Conservation (phyloP, 2,113 vertebrate genomes). For the Sula dactylatra region DNA sequence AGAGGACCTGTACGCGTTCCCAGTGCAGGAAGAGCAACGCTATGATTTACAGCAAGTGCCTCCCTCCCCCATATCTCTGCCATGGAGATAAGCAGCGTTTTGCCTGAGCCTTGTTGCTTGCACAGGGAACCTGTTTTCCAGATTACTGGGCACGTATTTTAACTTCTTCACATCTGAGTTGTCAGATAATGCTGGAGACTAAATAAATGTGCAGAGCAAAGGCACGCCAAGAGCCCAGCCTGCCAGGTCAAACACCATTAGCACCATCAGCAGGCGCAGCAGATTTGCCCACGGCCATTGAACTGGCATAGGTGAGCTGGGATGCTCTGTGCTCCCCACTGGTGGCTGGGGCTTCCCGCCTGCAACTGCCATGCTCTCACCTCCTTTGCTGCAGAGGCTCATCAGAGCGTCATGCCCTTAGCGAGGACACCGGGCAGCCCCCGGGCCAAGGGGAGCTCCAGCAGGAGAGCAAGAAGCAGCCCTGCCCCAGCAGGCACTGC, state of each 20-base stretch:
- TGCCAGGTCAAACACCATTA: neutral
- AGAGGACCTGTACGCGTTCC: neutral
- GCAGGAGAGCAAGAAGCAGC: neutral
- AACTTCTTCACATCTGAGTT: neutral
- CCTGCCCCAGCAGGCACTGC: neutral
- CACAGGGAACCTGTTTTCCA: neutral
- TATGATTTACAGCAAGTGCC: neutral
- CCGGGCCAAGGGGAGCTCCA: neutral
- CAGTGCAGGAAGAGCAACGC: fast-evolving
- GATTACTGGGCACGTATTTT: neutral
- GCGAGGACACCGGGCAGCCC: fast-evolving
- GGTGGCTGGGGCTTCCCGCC: neutral
- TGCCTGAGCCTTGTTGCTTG: neutral
- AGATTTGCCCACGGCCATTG: neutral
- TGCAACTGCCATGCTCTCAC: neutral
- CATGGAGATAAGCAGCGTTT: neutral
- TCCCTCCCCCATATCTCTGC: neutral
- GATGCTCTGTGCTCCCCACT: neutral
- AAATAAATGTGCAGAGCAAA: neutral
- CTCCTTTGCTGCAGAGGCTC: neutral
- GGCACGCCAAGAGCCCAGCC: neutral
- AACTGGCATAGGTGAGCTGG: neutral
- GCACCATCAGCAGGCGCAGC: neutral
- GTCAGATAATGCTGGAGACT: neutral
- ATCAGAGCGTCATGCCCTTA: fast-evolving